phyloP scores from a whole-genome alignment of 2,888 invertebrate species.

The Ophion costatus region DNA sequence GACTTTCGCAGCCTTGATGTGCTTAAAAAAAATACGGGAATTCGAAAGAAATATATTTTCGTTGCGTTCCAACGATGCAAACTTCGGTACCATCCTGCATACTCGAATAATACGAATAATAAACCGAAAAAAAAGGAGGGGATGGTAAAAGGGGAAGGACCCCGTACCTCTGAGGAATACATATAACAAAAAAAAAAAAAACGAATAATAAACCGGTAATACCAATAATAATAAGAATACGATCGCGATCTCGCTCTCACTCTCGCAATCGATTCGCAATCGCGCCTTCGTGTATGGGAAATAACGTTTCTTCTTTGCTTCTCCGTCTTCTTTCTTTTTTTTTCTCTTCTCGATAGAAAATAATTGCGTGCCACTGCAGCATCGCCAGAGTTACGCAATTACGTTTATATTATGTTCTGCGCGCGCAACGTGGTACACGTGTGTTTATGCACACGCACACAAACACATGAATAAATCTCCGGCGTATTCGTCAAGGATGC shows the following conservation, averaged over 20 bases:
- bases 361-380: slow-evolving; percentile 35
- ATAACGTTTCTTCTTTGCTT: slow-evolving; percentile 13
- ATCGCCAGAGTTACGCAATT: slow-evolving; percentile 53
- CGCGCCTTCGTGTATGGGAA: slow-evolving; percentile 22
- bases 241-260: slow-evolving; percentile 46
- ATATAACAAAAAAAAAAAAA: too few relatives aligned
- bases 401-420: slow-evolving; percentile 50
- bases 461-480: slow-evolving; percentile 14
- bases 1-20: too few relatives aligned
- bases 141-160: too few relatives aligned
- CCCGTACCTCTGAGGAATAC: too few relatives aligned
- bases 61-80: too few relatives aligned
- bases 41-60: too few relatives aligned
- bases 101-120: background rate
- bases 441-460: slow-evolving; percentile 25
- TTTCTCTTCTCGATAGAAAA: slow-evolving; percentile 42
- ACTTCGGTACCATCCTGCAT: too few relatives aligned
- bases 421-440: background rate
- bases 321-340: background rate
- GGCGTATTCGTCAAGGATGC: slow-evolving; percentile 53
- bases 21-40: too few relatives aligned
- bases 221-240: background rate
- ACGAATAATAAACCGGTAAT: background rate
- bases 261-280: slow-evolving; percentile 38
- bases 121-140: too few relatives aligned